Base-by-base conservation (phyloP, 1,140 invertebrate genomes). In the Drosophila pectinifera region DNA sequence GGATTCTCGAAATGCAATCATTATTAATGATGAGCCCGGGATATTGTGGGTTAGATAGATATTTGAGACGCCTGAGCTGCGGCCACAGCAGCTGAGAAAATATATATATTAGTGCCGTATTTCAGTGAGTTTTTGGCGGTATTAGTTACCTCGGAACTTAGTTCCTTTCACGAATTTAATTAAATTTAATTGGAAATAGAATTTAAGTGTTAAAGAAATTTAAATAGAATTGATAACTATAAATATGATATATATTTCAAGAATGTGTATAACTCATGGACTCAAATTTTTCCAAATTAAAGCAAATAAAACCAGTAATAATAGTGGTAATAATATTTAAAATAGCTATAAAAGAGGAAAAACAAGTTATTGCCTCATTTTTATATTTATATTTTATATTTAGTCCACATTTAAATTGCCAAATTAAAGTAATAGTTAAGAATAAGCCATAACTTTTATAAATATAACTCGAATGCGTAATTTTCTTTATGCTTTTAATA, bases 1-100 rank as follows among this genome's bases (percentile, higher is more conserved):
- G 67, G 41, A 55, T 69, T 55, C 65, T 69, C 24, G 63, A 68
- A 55, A 55, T 46, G 62, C 41, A 69, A 70, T 70, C 49, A 46
- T 67, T 69, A 69, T 56, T 70, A 70, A 70, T 69, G 64, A 56
- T 24, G 34, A 70, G 34, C 34, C 38, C 13, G 39, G 31, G 20
- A 18, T 46, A 70, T 34, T 39, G 39, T 8, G 28, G 61, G 62
- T 34, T 59, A 54, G 28, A 67, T 22, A 55, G 53, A 64, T 39
- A 36, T 51, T 65, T 51, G 18, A 28, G 39, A 55, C 42, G 13
- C 20, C 16, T 20, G n/a, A 11, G 28, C 5, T 34, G 48, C 11
- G 20, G 34, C 31, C n/a, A 28, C 16, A 11, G 13, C 20, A 34
- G 49, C 49, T 53, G 49, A 18, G 13, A 53, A 53, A 36, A 51